A percentile compares a stretch with the other conserved stretches of the same genome.
phyloP scores from a whole-genome alignment of 2,888 invertebrate species.

The Eilema caniola region DNA sequence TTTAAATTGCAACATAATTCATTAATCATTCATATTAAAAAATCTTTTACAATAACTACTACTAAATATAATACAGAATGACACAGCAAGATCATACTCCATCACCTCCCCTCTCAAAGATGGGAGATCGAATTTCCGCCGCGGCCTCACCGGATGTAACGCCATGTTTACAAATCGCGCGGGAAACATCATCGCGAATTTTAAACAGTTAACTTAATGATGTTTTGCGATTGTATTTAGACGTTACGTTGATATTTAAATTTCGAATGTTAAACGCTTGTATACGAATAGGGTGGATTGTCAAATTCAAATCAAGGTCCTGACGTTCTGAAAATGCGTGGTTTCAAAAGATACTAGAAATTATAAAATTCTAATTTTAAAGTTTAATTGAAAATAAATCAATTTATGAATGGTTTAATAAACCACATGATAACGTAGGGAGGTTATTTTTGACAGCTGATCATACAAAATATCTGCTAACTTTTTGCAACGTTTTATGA shows the following conservation, averaged over 20 bases:
- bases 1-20: background rate
- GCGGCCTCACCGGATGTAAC: conserved; percentile 81
- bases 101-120: conserved; percentile 52
- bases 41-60: background rate
- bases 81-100: conserved; percentile 27
- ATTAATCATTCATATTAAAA: background rate
- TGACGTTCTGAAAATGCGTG: background rate
- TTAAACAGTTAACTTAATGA: conserved; percentile 74
- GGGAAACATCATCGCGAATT: conserved; percentile 80
- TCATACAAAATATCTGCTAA: too few relatives aligned
- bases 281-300: background rate
- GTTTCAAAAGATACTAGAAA: too few relatives aligned
- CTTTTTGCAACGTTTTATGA: too few relatives aligned
- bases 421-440: too few relatives aligned
- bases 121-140: conserved; percentile 82
- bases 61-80: conserved; percentile 14
- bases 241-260: conserved; percentile 6
- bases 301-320: background rate
- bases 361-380: too few relatives aligned
- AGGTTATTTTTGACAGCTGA: too few relatives aligned
- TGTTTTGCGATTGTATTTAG: conserved; percentile 45
- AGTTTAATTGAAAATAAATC: too few relatives aligned
- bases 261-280: background rate
- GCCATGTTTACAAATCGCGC: conserved; percentile 86
- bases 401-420: too few relatives aligned